Base-by-base conservation (phyloP, 1,140 invertebrate species). In the Neoseiulus cucumeris region DNA sequence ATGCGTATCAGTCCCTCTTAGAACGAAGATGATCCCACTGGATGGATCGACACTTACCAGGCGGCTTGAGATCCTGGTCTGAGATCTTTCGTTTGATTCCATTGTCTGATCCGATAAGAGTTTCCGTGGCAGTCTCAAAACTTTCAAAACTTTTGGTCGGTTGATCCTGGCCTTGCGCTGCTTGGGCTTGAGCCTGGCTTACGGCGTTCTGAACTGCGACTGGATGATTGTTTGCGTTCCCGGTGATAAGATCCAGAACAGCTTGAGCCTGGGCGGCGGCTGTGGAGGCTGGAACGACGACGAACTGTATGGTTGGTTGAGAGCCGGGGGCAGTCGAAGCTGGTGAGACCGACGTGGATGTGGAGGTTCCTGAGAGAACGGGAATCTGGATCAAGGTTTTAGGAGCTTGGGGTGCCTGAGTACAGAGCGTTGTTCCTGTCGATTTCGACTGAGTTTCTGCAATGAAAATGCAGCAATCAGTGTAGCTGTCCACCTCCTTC, bases 31-130 rank as follows among this genome's bases (percentile, higher is more conserved):
- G n/a, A n/a, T n/a, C n/a, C n/a, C n/a, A n/a, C n/a, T n/a, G n/a
- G n/a, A n/a, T n/a, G n/a, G n/a, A n/a, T n/a, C n/a, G n/a, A n/a
- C n/a, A n/a, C 33, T 9, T 9, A 39, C 33, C 33, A 6, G 33
- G 25, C 22, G 51, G 51, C 22, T 59, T 59, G 51, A 59, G 25
- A 59, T 59, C 51, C 4, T 59, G 25, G 14, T 25, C 33, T n/a
- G 51, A 59, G 51, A 59, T 59, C 22, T 59, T 59, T 59, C 51
- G 25, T 33, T 59, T 59, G 14, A 59, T 59, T 17, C 51, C 51
- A 25, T 59, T 59, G 51, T 59, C 51, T 12, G 25, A 59, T 18
- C 51, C 51, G 25, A 33, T 33, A 18, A 59, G 14, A 25, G 51
- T 14, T 25, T 25, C 14, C 51, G 51, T 9, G 14, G 51, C 4